These are phyloP conservation scores for Acipenser oxyrinchus DNA, from an alignment of 2,797 vertebrate species.

Conservation along the genomic window DNA sequence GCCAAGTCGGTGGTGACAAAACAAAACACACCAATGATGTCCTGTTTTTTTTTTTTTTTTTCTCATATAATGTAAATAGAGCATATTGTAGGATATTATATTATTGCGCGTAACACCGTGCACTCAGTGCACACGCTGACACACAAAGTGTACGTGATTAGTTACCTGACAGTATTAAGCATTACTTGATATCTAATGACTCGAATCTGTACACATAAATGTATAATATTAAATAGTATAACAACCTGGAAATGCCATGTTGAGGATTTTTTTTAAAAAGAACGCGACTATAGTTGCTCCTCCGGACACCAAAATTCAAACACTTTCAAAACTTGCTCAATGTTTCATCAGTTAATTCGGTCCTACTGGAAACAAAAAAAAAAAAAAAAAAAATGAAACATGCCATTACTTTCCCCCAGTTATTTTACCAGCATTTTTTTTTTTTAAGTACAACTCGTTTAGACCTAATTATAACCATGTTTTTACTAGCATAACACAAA, in stretches of 20 bases:
- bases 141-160: not conserved
- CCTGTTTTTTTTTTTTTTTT: too few relatives aligned
- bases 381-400: slow-evolving; percentile 11
- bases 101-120: slow-evolving; percentile 4
- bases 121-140: not conserved
- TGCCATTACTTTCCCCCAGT: too few relatives aligned
- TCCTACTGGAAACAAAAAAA: slow-evolving; percentile 22
- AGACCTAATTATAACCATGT: too few relatives aligned
- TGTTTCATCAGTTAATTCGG: slow-evolving; percentile 11
- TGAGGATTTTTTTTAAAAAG: not conserved
- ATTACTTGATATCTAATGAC: not conserved
- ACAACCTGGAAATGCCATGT: slow-evolving; percentile 20
- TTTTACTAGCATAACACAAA: too few relatives aligned
- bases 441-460: too few relatives aligned
- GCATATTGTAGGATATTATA: too few relatives aligned
- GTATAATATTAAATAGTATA: not conserved
- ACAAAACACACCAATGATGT: too few relatives aligned
- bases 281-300: not conserved
- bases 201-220: not conserved
- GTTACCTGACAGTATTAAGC: too few relatives aligned
- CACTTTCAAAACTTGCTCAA: slow-evolving; percentile 18
- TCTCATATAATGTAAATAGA: not conserved
- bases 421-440: too few relatives aligned
- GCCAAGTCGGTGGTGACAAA: too few relatives aligned
- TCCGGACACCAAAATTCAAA: not conserved